Percentiles rank a stretch among this genome's conserved stretches.
These are phyloP conservation scores for Tenthredo scrophulariae DNA, from an alignment of 2,888 invertebrate genomes.

Conservation along the genomic window DNA sequence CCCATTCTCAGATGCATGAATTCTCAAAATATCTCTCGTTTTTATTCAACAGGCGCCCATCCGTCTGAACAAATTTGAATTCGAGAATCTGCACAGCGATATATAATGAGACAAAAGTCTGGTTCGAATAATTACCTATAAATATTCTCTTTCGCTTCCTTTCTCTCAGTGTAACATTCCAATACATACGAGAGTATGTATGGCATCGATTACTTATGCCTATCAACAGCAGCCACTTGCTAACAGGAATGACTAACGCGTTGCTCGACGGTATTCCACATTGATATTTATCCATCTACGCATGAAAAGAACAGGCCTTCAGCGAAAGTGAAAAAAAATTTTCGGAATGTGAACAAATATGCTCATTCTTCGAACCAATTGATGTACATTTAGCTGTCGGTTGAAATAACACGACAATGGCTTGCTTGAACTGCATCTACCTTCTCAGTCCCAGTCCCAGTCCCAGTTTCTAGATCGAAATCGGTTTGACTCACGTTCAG, in stretches of 20 bases:
- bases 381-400: neutral
- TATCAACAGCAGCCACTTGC: neutral
- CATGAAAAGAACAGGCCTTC: neutral
- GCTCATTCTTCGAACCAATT: neutral
- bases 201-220: neutral
- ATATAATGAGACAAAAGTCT: neutral
- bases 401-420: neutral
- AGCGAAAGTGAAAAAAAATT: neutral
- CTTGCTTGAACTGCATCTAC: neutral
- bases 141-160: neutral
- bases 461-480: conserved; percentile 1
- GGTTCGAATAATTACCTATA: neutral
- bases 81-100: neutral
- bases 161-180: neutral
- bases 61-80: neutral
- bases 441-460: neutral
- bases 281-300: neutral
- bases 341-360: neutral
- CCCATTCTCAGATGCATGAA: neutral
- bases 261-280: neutral
- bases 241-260: conserved; percentile 13
- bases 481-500: neutral
- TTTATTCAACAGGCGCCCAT: neutral
- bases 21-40: neutral
- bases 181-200: neutral